phyloP scores from a whole-genome alignment of 2,888 invertebrate genomes.

The Dione juno region DNA sequence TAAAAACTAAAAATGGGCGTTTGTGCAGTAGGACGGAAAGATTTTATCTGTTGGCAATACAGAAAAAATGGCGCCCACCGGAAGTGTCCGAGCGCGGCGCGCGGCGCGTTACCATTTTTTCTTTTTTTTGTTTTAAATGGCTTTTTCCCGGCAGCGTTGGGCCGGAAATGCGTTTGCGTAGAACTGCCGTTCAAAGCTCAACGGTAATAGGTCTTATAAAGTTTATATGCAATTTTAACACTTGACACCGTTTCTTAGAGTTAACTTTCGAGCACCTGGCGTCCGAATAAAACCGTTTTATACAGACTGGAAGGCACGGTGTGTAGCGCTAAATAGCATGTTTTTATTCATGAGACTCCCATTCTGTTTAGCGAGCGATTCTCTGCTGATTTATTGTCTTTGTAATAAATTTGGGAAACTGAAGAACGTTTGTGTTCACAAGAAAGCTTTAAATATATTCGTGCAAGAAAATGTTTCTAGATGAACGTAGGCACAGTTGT shows the following conservation, averaged over 20 bases:
- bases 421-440: conserved; percentile 39
- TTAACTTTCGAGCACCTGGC: conserved; percentile 55
- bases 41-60: conserved; percentile 84
- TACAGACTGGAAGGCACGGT: conserved; percentile 64
- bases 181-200: conserved; percentile 70
- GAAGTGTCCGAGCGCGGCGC: conserved; percentile 82
- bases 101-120: conserved; percentile 82
- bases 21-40: conserved; percentile 82
- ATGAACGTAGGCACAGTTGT: background rate
- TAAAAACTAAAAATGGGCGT: conserved; percentile 74
- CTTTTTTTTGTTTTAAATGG: conserved; percentile 83
- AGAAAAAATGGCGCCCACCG: conserved; percentile 84
- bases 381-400: conserved; percentile 78
- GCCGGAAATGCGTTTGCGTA: conserved; percentile 84
- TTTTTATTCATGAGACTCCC: conserved; percentile 83
- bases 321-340: conserved; percentile 81
- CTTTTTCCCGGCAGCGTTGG: conserved; percentile 82
- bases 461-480: conserved; percentile 20
- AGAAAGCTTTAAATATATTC: conserved; percentile 48
- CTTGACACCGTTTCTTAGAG: conserved; percentile 61
- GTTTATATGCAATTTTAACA: conserved; percentile 66
- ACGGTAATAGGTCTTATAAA: conserved; percentile 66
- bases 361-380: conserved; percentile 79
- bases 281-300: conserved; percentile 55
- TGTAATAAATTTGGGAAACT: conserved; percentile 75